Conservation (phyloP, 1,140 invertebrate genomes). For the Apocrypta bakeri region DNA sequence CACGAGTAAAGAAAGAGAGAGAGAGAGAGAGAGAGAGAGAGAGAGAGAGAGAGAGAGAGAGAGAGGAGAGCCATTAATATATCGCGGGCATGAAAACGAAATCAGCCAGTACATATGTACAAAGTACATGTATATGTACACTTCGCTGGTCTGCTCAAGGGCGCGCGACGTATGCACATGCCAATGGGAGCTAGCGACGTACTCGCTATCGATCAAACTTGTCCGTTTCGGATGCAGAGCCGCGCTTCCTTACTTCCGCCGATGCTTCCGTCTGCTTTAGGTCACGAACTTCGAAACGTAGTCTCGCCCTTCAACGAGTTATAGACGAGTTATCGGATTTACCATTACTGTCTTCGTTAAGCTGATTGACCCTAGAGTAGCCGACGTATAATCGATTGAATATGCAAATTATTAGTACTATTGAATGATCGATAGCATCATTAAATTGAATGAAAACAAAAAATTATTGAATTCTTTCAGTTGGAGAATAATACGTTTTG, state of each 20-base stretch:
- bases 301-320: constrained; percentile 13
- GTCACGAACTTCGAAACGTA: constrained; percentile 40
- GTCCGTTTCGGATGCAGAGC: neutral
- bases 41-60: too few relatives aligned
- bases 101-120: neutral
- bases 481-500: too few relatives aligned
- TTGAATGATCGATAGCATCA: neutral
- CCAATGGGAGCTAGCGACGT: neutral
- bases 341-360: neutral
- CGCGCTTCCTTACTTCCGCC: constrained; percentile 30
- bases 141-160: constrained; percentile 5
- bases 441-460: too few relatives aligned
- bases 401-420: neutral
- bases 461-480: too few relatives aligned
- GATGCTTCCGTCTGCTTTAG: neutral
- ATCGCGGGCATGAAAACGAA: neutral
- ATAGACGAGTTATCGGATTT: neutral
- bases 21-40: too few relatives aligned
- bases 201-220: constrained; percentile 47
- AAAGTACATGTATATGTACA: neutral
- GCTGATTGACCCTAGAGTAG: neutral
- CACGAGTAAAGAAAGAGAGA: too few relatives aligned
- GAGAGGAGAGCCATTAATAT: neutral
- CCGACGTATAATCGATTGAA: too few relatives aligned
- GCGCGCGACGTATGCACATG: constrained; percentile 23